phyloP scores from a whole-genome alignment of 2,113 vertebrate genomes.

The Indri indri region DNA sequence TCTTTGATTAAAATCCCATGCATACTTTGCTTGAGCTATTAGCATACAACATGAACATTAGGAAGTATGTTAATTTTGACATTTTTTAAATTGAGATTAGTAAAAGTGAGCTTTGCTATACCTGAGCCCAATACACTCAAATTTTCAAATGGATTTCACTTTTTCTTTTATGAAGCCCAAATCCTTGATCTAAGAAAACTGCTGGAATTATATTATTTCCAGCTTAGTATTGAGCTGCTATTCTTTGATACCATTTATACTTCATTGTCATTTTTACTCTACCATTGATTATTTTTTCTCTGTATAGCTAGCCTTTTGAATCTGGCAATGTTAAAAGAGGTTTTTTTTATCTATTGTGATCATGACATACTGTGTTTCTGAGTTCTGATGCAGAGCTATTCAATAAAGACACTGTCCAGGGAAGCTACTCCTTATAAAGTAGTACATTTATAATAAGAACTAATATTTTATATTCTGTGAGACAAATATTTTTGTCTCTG shows the following conservation, averaged over 20 bases:
- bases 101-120: not conserved
- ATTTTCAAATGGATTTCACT: not conserved
- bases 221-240: not conserved
- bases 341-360: not conserved
- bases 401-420: not conserved
- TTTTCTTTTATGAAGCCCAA: not conserved
- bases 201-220: constrained; percentile 38
- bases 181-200: constrained; percentile 21
- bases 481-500: not conserved
- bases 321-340: not conserved
- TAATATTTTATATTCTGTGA: not conserved
- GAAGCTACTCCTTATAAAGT: not conserved
- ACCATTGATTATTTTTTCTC: not conserved
- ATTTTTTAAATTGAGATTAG: not conserved
- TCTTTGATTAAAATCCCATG: not conserved
- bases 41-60: not conserved
- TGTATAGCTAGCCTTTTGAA: not conserved
- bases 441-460: not conserved
- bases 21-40: not conserved
- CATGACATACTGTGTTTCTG: constrained; percentile 13
- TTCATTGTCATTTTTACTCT: not conserved
- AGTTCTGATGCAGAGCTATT: not conserved
- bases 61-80: not conserved
- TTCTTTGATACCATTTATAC: not conserved
- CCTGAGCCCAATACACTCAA: not conserved